phyloP scores from a whole-genome alignment of 2,888 invertebrate genomes.

The Encarsia formosa region DNA sequence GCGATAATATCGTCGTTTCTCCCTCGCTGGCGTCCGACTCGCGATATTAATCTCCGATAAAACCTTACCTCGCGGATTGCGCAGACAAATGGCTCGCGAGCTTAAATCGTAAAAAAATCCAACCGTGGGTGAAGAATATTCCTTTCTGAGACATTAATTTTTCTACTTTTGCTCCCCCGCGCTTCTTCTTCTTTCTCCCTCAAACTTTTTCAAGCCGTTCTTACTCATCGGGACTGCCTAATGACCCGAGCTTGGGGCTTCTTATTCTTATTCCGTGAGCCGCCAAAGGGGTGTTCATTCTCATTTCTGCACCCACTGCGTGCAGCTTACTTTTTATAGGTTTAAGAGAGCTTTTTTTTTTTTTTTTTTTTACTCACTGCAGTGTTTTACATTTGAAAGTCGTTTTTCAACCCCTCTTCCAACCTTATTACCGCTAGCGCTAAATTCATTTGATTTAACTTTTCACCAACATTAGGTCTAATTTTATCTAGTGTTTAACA shows the following conservation, averaged over 20 bases:
- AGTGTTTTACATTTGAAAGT: no score
- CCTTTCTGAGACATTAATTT: slow-evolving; percentile 52
- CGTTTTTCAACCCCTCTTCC: no score
- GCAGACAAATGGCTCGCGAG: slow-evolving; percentile 42
- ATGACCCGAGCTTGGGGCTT: slow-evolving; percentile 43
- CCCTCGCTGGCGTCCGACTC: neutral
- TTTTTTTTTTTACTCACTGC: no score
- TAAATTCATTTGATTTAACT: no score
- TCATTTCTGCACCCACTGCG: neutral
- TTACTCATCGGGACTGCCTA: slow-evolving; percentile 41
- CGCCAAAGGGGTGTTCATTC: no score
- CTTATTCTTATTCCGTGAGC: slow-evolving; percentile 15
- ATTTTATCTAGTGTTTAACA: no score
- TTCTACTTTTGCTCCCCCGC: slow-evolving; percentile 42
- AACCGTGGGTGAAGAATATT: slow-evolving; percentile 41
- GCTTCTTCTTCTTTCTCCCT: slow-evolving; percentile 11
- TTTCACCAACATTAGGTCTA: no score
- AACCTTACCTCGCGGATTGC: slow-evolving; percentile 12
- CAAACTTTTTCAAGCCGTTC: no score
- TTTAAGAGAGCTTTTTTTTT: slow-evolving; percentile 4
- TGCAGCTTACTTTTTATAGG: neutral
- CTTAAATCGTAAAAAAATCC: slow-evolving; percentile 46
- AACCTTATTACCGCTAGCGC: no score
- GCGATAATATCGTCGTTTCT: slow-evolving; percentile 8
- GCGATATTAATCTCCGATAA: slow-evolving; percentile 26